Evolutionary conservation across 2,797 vertebrate genomes (phyloP).

Genomic region (Potorous gilbertii): DNA sequence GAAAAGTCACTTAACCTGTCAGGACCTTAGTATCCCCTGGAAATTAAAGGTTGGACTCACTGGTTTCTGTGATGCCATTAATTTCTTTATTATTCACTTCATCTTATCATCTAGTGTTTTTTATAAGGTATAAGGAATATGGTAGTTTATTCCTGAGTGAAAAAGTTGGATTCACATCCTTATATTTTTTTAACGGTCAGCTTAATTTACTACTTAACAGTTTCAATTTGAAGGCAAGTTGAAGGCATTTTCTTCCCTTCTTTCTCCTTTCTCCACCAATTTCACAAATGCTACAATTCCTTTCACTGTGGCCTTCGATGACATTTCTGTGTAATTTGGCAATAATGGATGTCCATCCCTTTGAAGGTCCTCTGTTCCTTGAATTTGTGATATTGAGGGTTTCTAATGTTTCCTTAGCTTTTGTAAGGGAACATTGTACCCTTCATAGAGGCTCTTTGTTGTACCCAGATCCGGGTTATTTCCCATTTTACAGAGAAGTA

Average conservation of each 20-base stretch:
- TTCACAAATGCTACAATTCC: constrained; percentile 51
- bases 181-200: constrained; percentile 57
- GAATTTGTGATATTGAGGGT: constrained; percentile 67
- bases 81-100: constrained; percentile 36
- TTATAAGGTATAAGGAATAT: background rate
- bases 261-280: constrained; percentile 12
- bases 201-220: constrained; percentile 52
- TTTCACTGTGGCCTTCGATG: constrained; percentile 54
- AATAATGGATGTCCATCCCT: constrained; percentile 55
- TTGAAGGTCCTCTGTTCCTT: constrained; percentile 50
- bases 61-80: background rate
- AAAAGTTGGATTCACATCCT: background rate
- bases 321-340: constrained; percentile 53
- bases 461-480: constrained; percentile 49
- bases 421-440: constrained; percentile 56
- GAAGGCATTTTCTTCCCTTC: background rate
- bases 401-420: constrained; percentile 47
- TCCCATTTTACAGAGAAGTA: constrained; percentile 60
- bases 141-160: background rate
- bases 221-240: constrained; percentile 48
- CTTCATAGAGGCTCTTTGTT: constrained; percentile 59
- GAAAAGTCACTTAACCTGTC: background rate
- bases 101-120: constrained; percentile 56
- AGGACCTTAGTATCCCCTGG: background rate
- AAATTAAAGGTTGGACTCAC: background rate